Evolutionary conservation across 2,797 vertebrate species (phyloP).

Genomic region (Siniperca undulata): DNA sequence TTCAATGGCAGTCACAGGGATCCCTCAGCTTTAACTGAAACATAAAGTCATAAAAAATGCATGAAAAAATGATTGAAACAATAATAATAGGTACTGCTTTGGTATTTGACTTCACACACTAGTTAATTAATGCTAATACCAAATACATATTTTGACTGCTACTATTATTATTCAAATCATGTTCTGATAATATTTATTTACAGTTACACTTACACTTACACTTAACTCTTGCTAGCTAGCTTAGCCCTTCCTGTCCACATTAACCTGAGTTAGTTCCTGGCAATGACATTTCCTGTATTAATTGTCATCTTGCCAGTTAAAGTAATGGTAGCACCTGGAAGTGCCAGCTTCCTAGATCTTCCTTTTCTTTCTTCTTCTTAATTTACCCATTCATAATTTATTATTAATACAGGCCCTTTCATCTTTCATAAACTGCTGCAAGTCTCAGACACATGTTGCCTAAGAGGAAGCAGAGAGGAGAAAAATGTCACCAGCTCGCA

Average conservation of each 20-base stretch:
- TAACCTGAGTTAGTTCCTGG: neutral
- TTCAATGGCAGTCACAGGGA: neutral
- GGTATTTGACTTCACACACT: neutral
- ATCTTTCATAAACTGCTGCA: conserved; percentile 67
- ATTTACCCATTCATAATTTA: conserved; percentile 77
- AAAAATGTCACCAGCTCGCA: conserved; percentile 52
- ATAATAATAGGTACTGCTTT: neutral
- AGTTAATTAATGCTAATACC: neutral
- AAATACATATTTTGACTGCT: neutral
- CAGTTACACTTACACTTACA: neutral
- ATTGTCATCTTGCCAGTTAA: conserved; percentile 46
- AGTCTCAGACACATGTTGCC: conserved; percentile 63
- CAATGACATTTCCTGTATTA: conserved; percentile 38
- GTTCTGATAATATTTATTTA: neutral
- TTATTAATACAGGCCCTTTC: conserved; percentile 78
- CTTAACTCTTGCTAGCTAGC: too few relatives aligned
- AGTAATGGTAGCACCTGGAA: conserved; percentile 63
- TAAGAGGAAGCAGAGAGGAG: conserved; percentile 51
- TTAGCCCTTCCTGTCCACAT: neutral
- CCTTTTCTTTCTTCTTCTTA: conserved; percentile 77
- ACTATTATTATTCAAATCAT: neutral
- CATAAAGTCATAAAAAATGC: neutral
- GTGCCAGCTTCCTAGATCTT: conserved; percentile 64
- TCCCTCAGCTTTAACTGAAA: neutral
- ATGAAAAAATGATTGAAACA: neutral